Conservation (phyloP, 2,888 invertebrate genomes). For the Drosophila prolongata region DNA sequence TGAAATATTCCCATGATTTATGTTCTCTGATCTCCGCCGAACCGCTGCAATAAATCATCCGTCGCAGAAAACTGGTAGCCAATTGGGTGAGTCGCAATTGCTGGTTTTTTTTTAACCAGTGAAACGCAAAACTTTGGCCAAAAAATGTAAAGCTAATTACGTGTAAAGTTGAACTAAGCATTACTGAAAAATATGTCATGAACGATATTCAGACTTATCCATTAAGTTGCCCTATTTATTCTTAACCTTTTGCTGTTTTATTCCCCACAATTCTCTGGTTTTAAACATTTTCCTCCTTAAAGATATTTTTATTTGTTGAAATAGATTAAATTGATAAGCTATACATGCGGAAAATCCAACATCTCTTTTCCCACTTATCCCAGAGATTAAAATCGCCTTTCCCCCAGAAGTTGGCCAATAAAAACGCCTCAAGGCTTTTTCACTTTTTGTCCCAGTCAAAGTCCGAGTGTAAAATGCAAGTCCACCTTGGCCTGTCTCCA, state of each 20-base stretch:
- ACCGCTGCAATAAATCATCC: conserved; percentile 57
- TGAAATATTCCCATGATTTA: conserved; percentile 44
- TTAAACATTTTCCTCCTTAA: too few species aligned
- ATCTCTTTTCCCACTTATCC: conserved; percentile 10
- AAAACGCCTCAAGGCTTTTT: conserved; percentile 44
- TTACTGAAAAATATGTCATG: too few species aligned
- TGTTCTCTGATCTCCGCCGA: conserved; percentile 41
- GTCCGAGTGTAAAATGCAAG: conserved; percentile 2
- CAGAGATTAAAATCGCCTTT: conserved; percentile 21
- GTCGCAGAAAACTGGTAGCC: conserved; percentile 58
- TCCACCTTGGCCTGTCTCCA: conserved; percentile 37
- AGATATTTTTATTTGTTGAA: too few species aligned
- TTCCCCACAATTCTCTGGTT: too few species aligned
- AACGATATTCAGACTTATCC: too few species aligned
- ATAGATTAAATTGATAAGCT: neutral
- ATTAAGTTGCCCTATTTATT: too few species aligned
- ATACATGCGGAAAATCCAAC: neutral
- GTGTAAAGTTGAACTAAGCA: too few species aligned
- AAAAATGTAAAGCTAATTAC: neutral
- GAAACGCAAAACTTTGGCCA: neutral
- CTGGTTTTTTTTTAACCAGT: conserved; percentile 1
- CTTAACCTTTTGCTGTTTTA: too few species aligned
- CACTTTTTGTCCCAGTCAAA: conserved; percentile 9
- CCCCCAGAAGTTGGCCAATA: conserved; percentile 28
- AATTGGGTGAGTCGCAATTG: conserved; percentile 63